Evolutionary conservation across 2,797 vertebrate genomes (phyloP), one percentile per base, ranked within the genome.

Genomic region (Fratercula arctica): DNA sequence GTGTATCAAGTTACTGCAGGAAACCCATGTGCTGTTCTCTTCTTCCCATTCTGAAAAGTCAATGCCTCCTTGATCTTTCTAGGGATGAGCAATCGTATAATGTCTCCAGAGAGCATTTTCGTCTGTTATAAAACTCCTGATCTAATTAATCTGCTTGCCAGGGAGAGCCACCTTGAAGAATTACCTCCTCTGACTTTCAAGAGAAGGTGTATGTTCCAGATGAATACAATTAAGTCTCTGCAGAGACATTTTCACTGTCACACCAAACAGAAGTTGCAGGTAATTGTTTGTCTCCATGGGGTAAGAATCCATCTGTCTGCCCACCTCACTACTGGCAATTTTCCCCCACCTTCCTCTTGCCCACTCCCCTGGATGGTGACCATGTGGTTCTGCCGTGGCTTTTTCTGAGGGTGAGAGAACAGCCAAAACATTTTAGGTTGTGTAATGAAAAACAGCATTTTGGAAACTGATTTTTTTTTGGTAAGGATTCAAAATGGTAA

Each of bases 311-410:
- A 4, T 9, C 61, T 25, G 25, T 29, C 43, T 57, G 45, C 15
- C 45, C 24, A 10, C 69, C 46, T 33, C 1, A 1, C 45, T 19
- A 4, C 29, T 13, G 35, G 26, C 2, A 13, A n/a, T 43, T 29
- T 35, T 9, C 35, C 16, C 60, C 19, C 31, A 11, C 18, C 3
- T 21, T 7, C 25, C 16, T 26, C 39, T 13, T 43, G 51, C 60
- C 59, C 1, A 0, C 45, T 45, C 20, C 29, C 35, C 31, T 14
- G 13, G 35, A 20, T 1, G 9, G n/a, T 17, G 66, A 13, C 16
- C 1, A 1, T 3, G 24, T 15, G 33, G 45, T 29, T 33, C 45
- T 31, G 43, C 50, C 3, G 3, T 13, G 53, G 46, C 29, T 53
- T 28, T 26, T 60, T 48, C 41, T 23, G 31, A 0, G 4, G 28